phyloP scores from a whole-genome alignment of 2,888 invertebrate genomes.

The Mimas tiliae region DNA sequence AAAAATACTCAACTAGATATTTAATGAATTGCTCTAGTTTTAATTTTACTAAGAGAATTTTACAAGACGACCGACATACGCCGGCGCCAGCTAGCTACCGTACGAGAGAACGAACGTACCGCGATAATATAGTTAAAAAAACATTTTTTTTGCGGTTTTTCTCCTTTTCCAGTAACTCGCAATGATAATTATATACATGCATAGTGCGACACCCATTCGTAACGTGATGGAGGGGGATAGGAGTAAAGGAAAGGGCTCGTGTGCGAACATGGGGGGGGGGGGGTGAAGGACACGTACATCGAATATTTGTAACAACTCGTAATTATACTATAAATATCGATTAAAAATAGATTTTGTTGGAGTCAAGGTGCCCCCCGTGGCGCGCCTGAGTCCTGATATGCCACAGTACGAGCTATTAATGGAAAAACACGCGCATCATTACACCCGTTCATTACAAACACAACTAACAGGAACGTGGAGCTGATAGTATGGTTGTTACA shows the following conservation, averaged over 20 bases:
- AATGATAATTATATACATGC: conserved; percentile 21
- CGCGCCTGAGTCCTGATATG: conserved; percentile 15
- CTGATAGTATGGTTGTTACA: not conserved
- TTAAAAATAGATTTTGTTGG: conserved; percentile 15
- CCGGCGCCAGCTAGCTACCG: conserved; percentile 20
- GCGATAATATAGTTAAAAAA: conserved; percentile 14
- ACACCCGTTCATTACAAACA: conserved; percentile 20
- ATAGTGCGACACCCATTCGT: conserved; percentile 19
- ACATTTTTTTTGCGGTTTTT: conserved; percentile 15
- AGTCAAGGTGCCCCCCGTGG: conserved; percentile 1
- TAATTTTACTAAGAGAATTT: conserved; percentile 22
- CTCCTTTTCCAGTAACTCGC: conserved; percentile 21
- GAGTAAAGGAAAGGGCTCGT: conserved; percentile 1
- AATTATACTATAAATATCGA: conserved; percentile 7
- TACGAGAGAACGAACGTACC: conserved; percentile 4
- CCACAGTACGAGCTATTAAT: not conserved
- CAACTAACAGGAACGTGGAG: conserved; percentile 3
- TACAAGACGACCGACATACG: not conserved
- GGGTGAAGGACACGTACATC: not conserved
- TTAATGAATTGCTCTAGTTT: conserved; percentile 21
- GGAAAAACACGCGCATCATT: conserved; percentile 11
- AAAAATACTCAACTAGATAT: conserved; percentile 20
- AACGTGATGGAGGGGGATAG: conserved; percentile 16
- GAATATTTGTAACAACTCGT: not conserved
- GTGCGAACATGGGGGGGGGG: conserved; percentile 3